These are phyloP conservation scores for Scomberomorus guttatus DNA, from an alignment of 2,797 vertebrate genomes.

Conservation along the genomic window DNA sequence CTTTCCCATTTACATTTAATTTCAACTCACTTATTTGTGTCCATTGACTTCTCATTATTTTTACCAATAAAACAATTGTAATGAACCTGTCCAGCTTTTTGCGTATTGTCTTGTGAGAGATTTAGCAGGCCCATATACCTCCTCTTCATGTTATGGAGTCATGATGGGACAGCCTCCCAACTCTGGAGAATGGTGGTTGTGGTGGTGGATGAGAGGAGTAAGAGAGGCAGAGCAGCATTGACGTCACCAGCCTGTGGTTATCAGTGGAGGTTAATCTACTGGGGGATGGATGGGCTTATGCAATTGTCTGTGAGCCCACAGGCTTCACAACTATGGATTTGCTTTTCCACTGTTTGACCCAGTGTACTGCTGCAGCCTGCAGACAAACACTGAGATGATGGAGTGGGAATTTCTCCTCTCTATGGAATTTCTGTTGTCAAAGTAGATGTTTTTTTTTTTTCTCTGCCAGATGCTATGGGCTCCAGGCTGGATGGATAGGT, in stretches of 20 bases:
- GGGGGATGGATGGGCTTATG: slow-evolving; percentile 79
- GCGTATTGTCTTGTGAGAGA: slow-evolving; percentile 29
- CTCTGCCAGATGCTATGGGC: slow-evolving; percentile 42
- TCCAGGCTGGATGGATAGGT: slow-evolving; percentile 36
- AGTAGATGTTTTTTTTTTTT: slow-evolving; percentile 16
- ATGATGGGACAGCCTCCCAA: slow-evolving; percentile 29
- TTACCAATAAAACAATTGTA: slow-evolving; percentile 1
- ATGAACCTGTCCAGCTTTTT: background rate
- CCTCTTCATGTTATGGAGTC: slow-evolving; percentile 16
- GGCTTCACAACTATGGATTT: slow-evolving; percentile 80
- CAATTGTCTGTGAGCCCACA: slow-evolving; percentile 83
- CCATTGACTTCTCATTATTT: background rate
- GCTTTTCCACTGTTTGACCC: slow-evolving; percentile 73
- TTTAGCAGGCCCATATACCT: slow-evolving; percentile 29
- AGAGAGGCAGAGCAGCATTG: slow-evolving; percentile 71
- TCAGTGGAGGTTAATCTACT: slow-evolving; percentile 84
- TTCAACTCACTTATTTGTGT: background rate
- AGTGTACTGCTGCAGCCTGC: slow-evolving; percentile 51
- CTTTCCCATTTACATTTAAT: too few species aligned
- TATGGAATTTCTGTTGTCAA: slow-evolving; percentile 42
- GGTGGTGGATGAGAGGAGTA: slow-evolving; percentile 41
- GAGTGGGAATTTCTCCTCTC: slow-evolving; percentile 58
- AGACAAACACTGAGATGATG: slow-evolving; percentile 53
- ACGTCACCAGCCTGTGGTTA: slow-evolving; percentile 80
- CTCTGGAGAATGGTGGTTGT: slow-evolving; percentile 32